These are phyloP conservation scores for Pheucticus melanocephalus DNA, from an alignment of 2,113 vertebrate genomes.

Conservation along the genomic window DNA sequence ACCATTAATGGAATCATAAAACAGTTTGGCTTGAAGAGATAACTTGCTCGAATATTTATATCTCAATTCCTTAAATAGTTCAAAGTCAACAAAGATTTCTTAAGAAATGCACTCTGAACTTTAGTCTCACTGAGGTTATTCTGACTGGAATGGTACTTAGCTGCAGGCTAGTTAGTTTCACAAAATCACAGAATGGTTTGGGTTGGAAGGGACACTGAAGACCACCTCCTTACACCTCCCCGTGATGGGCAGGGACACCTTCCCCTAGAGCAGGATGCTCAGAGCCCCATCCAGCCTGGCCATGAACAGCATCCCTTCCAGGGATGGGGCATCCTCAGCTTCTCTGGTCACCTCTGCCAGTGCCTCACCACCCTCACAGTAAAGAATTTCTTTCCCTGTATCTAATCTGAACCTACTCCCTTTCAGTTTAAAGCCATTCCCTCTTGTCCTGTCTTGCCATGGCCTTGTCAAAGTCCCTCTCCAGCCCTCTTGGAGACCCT, in stretches of 20 bases:
- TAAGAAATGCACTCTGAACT: neutral
- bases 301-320: neutral
- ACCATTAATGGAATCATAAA: neutral
- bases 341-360: neutral
- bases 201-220: neutral
- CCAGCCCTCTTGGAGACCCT: neutral
- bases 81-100: neutral
- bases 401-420: neutral
- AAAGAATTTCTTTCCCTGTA: neutral
- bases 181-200: neutral
- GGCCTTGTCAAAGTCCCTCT: neutral
- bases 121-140: neutral
- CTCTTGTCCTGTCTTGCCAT: neutral
- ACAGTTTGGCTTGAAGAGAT: neutral
- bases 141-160: neutral
- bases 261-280: neutral
- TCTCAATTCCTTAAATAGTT: neutral
- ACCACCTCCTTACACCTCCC: accelerated
- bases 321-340: too few relatives aligned
- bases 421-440: neutral
- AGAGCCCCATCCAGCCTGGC: neutral
- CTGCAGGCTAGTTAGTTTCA: neutral
- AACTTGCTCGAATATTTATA: neutral
- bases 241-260: too few relatives aligned
- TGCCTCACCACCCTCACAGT: neutral